phyloP scores from a whole-genome alignment of 2,797 vertebrate species.

The Halcyon chelicuti region DNA sequence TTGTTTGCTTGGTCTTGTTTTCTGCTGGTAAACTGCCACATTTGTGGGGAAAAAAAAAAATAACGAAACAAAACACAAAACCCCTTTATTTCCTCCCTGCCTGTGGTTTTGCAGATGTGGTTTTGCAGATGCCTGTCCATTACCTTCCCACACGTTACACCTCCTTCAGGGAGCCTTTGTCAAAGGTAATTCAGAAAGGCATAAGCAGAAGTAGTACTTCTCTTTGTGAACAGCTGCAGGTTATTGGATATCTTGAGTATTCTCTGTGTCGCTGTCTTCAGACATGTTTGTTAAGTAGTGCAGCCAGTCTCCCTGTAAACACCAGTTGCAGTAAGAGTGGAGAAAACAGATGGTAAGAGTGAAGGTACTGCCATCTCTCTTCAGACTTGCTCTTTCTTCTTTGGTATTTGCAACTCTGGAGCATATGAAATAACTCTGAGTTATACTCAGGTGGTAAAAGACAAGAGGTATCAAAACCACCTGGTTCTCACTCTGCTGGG shows the following conservation, averaged over 20 bases:
- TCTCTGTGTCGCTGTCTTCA: background rate
- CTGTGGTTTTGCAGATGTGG: background rate
- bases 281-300: background rate
- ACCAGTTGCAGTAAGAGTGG: background rate
- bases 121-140: background rate
- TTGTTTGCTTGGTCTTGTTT: background rate
- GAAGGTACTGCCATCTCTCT: background rate
- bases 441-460: background rate
- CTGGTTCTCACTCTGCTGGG: background rate
- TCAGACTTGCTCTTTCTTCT: background rate
- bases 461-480: background rate
- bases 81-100: background rate
- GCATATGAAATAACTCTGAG: background rate
- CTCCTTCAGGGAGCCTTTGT: background rate
- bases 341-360: background rate
- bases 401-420: background rate
- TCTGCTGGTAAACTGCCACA: background rate
- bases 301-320: background rate
- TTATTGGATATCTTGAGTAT: background rate
- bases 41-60: background rate
- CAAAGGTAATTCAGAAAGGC: background rate
- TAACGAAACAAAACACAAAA: background rate
- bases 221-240: background rate
- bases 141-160: background rate
- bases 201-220: background rate